Evolutionary conservation across 2,113 vertebrate species (phyloP), one percentile per base, ranked within the genome.

Genomic region (Sinocyclocheilus anshuiensis): DNA sequence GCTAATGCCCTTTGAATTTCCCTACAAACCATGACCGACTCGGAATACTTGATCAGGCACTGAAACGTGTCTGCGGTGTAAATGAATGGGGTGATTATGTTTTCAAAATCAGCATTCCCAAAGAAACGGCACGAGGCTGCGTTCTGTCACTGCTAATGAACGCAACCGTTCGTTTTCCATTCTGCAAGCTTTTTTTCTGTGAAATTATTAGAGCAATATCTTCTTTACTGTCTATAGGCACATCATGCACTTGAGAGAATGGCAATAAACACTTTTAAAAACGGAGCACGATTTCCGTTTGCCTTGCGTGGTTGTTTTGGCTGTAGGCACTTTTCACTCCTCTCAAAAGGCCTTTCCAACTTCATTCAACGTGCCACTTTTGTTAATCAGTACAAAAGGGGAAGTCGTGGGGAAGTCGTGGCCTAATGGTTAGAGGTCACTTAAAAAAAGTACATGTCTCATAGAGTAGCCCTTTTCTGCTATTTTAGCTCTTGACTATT

Each of bases 1-100:
- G 81, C 81, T 39, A 72, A 83, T 83, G 81, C 81, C 81, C 81
- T 83, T 50, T 72, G 81, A 83, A 33, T 83, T 72, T 83, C 65
- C 65, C 48, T 20, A 39, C 81, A 72, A 83, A 36, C 81, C 63
- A 9, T 4, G 16, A 72, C 81, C 1, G 12, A 0, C 65, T 83
- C 45, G 0, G 45, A 83, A 72, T 83, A 22, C 63, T 83, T 69
- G 81, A 83, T 71, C 81, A 69, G 81, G 42, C 16, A 0, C 16
- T 33, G 9, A 53, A 83, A 72, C 81, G 81, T 83, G 81, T 83
- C 48, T 12, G 81, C 24, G 6, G 81, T 83, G 81, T 71, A 48
- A 83, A 83, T 83, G 45, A 83, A 72, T 72, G 67, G 24, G 29
- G 50, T 84, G 65, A 82, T 82, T 69, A 33, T 45, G 24, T 53